Base-by-base conservation (phyloP, 2,888 invertebrate genomes). In the Archips crataeganus region DNA sequence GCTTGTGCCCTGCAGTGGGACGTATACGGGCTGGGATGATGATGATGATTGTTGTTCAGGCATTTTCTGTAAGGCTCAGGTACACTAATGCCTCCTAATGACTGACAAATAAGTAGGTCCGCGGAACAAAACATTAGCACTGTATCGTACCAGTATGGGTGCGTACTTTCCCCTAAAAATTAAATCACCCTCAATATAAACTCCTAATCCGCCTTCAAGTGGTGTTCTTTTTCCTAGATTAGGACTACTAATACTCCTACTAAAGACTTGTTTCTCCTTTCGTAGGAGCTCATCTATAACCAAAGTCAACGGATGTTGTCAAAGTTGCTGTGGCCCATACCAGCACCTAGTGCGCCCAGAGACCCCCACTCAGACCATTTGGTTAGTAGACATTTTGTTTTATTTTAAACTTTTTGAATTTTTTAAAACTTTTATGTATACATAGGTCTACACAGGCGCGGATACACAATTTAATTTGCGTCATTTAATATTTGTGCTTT, bases 221-320 rank as follows among this genome's bases (percentile, higher is more conserved):
- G 78, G 79, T 81, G 88, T 89, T 90, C 83, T 83, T 85, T 84
- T 89, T 90, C 90, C 81, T 85, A 82, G 82, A 63, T 72, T 81
- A 57, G 57, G 32, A 57, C 60, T 60, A n/a, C 36, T 60, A 60
- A 39, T 60, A 60, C 34, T 60, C 34, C 81, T 87, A 93, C 93
- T 94, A 94, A 94, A 94, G 86, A 85, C 83, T 80, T 92, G 90
- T 94, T 94, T 94, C 93, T 87, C 87, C 94, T 92, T 93, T 94
- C 90, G 90, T 94, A 94, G 94, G 94, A 94, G 94, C 93, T 94
- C 94, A 94, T 94, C 94, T 94, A 94, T 94, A 94, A 90, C 93
- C 94, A 94, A 94, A 94, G 94, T 79, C 94, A 94, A 92, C 93
- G 94, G 94, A 94, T 94, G 94, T 93, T 94, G 88, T 94, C 94